Evolutionary conservation across 2,797 vertebrate genomes (phyloP).

Genomic region (Graptemys geographica): DNA sequence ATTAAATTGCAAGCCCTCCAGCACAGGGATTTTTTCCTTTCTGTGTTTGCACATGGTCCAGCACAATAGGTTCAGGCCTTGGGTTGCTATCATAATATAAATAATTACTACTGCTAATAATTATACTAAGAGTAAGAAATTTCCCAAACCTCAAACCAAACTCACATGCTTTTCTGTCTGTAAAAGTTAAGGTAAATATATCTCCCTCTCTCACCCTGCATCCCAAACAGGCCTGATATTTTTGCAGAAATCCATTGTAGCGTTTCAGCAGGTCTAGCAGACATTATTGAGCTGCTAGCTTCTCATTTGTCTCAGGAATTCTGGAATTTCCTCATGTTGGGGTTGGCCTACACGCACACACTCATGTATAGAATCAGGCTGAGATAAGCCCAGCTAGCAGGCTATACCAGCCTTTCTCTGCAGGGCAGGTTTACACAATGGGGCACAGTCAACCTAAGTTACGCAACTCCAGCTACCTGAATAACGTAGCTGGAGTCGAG

Average conservation of each 20-base stretch:
- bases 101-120: neutral
- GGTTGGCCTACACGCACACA: no score
- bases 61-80: neutral
- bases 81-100: neutral
- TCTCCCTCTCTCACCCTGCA: neutral
- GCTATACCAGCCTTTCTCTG: neutral
- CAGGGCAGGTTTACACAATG: no score
- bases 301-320: neutral
- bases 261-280: neutral
- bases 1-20: neutral
- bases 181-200: neutral
- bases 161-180: neutral
- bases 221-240: neutral
- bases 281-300: rapidly evolving
- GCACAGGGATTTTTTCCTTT: neutral
- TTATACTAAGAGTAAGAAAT: neutral
- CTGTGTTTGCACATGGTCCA: neutral
- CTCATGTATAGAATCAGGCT: no score
- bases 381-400: neutral
- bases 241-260: neutral
- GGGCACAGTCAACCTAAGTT: no score
- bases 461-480: no score
- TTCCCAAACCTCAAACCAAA: neutral
- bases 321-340: neutral
- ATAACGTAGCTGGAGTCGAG: no score